Base-by-base conservation (phyloP, 2,888 invertebrate species). In the Perdita meconis region DNA sequence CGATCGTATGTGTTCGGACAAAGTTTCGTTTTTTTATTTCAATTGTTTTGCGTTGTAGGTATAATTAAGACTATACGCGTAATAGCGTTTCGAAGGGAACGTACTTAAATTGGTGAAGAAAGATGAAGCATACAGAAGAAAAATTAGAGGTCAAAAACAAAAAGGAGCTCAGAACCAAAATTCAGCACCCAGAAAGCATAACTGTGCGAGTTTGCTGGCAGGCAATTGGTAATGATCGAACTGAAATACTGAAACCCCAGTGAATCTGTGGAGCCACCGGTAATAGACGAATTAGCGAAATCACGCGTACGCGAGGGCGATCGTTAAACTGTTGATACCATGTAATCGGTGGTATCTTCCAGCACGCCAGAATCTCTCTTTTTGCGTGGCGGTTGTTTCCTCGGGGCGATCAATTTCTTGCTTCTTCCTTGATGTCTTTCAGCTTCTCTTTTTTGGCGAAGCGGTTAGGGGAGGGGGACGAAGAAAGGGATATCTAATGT, bases 201-300 rank as follows among this genome's bases (percentile, higher is more conserved):
- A 63, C 50, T 34, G 44, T 19, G 63, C 34, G 53, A 55, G 34
- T 44, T 55, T 42, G 66, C 75, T 75, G 51, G 59, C 12, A 40
- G 75, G 74, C 75, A 75, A 59, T 60, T 57, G 75, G 64, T 75
- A 75, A 75, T 73, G 75, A 75, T 75, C 59, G 75, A 73, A 75
- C 38, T 30, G 19, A 44, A 42, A 22, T 19, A 40, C 53, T 55
- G 47, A 38, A 26, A 53, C 50, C 19, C 47, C 12, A 16, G 47
- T 47, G 53, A 36, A 50, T 50, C 38, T 40, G 19, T 22, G 56
- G n/a, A 55, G 55, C 53, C 55, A 40, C 50, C 63, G 74, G 73
- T 75, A 75, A 73, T 74, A 65, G 74, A 53, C 74, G 75, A 75
- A 75, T 75, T 75, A 75, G 75, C 75, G 74, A 59, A 75, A 72